These are phyloP conservation scores for Protodeltote pygarga DNA, from an alignment of 2,888 invertebrate genomes.

Conservation along the genomic window DNA sequence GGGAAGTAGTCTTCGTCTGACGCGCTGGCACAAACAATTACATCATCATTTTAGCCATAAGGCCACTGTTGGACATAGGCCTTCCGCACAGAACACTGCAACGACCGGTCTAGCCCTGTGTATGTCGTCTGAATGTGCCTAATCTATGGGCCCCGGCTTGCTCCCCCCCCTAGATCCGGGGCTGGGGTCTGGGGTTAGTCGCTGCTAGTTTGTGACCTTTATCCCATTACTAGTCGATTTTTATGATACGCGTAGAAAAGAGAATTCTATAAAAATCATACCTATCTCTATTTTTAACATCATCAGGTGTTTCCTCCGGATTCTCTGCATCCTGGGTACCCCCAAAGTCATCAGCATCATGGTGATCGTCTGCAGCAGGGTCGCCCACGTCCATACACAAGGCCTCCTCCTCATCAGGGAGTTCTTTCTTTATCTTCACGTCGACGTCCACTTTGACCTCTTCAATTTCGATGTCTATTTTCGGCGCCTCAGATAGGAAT, in stretches of 20 bases:
- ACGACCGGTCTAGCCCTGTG: too few species aligned
- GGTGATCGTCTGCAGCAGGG: not conserved
- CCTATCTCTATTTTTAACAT: constrained; percentile 36
- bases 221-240: too few species aligned
- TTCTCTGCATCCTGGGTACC: constrained; percentile 12
- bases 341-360: constrained; percentile 7
- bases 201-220: too few species aligned
- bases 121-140: too few species aligned
- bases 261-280: constrained; percentile 10
- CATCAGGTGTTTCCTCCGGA: constrained; percentile 9
- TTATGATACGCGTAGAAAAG: too few species aligned
- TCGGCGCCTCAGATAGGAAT: constrained; percentile 4
- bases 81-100: too few species aligned
- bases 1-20: constrained; percentile 80
- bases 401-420: constrained; percentile 10
- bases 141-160: too few species aligned
- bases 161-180: too few species aligned
- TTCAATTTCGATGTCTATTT: constrained; percentile 42
- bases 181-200: too few species aligned
- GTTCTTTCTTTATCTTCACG: constrained; percentile 30
- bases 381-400: not conserved
- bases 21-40: constrained; percentile 45
- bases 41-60: too few species aligned
- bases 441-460: constrained; percentile 36
- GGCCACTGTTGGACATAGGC: too few species aligned